phyloP scores from a whole-genome alignment of 2,888 invertebrate species.

The Pyralis farinalis region DNA sequence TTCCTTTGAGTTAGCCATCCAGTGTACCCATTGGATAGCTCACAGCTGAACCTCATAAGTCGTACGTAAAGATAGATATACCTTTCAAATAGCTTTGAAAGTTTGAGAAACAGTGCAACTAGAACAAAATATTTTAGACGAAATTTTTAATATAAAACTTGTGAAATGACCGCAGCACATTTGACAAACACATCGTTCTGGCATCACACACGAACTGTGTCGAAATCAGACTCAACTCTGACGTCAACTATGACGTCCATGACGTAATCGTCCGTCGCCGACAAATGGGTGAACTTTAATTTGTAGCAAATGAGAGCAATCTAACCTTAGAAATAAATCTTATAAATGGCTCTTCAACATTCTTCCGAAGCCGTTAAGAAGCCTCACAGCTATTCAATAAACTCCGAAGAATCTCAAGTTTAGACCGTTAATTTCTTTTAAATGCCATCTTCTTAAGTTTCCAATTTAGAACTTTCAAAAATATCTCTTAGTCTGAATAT shows the following conservation, averaged over 20 bases:
- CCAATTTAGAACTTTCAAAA: too few relatives aligned
- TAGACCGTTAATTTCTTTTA: not conserved
- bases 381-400: not conserved
- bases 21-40: too few relatives aligned
- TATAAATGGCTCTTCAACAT: constrained; percentile 7
- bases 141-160: not conserved
- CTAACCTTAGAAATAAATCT: constrained; percentile 7
- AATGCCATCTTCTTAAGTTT: too few relatives aligned
- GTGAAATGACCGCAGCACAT: not conserved
- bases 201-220: not conserved
- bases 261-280: not conserved
- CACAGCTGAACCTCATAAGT: too few relatives aligned
- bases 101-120: too few relatives aligned
- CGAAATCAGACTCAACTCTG: not conserved
- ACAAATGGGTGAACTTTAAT: not conserved
- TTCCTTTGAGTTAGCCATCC: too few relatives aligned
- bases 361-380: not conserved
- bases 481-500: too few relatives aligned
- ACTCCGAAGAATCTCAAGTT: constrained; percentile 11
- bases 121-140: too few relatives aligned
- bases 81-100: too few relatives aligned
- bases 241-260: constrained; percentile 2
- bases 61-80: too few relatives aligned
- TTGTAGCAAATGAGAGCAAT: constrained; percentile 4
- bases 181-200: not conserved